Conservation (phyloP, 2,797 vertebrate genomes). For the Microctenopoma steveboyesi region DNA sequence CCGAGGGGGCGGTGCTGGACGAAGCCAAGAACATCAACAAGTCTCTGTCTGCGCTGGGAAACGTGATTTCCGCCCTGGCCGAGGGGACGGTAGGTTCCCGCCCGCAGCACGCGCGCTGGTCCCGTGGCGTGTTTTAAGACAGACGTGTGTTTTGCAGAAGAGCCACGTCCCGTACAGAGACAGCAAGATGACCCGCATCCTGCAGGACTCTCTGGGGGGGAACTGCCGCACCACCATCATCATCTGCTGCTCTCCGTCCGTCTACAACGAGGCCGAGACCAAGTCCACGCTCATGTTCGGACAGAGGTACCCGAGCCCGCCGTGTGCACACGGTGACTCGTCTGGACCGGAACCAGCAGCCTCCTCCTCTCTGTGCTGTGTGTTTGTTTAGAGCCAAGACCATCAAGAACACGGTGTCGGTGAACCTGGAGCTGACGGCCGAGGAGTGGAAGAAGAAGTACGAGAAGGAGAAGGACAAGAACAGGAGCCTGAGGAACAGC, state of each 20-base stretch:
- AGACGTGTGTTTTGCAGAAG: constrained; percentile 80
- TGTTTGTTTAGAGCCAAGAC: constrained; percentile 89
- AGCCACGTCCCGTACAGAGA: constrained; percentile 88
- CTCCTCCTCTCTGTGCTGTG: background rate
- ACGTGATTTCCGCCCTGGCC: constrained; percentile 94
- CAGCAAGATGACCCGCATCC: constrained; percentile 97
- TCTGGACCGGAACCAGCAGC: background rate
- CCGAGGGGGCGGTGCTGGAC: constrained; percentile 91
- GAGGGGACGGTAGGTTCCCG: constrained; percentile 83
- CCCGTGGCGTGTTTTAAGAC: no score
- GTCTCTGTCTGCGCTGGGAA: constrained; percentile 93
- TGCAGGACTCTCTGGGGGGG: constrained; percentile 94
- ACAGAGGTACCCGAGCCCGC: constrained; percentile 79
- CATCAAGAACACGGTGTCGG: constrained; percentile 94
- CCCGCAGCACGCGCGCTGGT: no score
- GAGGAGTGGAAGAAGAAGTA: constrained; percentile 98
- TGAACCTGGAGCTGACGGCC: constrained; percentile 93
- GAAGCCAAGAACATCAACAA: constrained; percentile 99
- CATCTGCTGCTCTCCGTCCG: constrained; percentile 94
- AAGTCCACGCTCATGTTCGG: constrained; percentile 95
- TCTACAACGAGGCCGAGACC: constrained; percentile 94
- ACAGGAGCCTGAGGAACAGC: constrained; percentile 87
- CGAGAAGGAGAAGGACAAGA: constrained; percentile 94
- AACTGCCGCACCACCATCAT: constrained; percentile 96
- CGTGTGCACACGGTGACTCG: background rate